These are phyloP conservation scores for Dendrolimus punctatus DNA, from an alignment of 1,140 invertebrate species.

Conservation along the genomic window DNA sequence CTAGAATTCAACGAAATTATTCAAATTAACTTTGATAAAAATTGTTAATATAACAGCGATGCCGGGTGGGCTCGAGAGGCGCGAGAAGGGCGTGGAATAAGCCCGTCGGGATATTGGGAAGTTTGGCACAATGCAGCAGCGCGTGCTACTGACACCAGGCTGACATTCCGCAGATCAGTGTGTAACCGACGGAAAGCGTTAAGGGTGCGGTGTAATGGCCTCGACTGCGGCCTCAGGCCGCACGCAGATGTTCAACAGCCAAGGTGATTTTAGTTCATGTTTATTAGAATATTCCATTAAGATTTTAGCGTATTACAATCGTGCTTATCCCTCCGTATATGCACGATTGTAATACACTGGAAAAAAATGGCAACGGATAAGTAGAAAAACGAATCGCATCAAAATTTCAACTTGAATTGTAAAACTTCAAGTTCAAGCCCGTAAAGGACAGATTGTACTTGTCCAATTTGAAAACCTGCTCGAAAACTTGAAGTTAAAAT, in stretches of 20 bases:
- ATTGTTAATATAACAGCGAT: constrained; percentile 21
- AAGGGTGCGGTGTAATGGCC: constrained; percentile 78
- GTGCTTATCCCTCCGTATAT: too few relatives aligned
- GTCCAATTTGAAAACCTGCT: too few relatives aligned
- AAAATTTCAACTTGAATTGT: too few relatives aligned
- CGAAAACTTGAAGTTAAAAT: too few relatives aligned
- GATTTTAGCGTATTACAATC: too few relatives aligned
- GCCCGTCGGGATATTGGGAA: constrained; percentile 60
- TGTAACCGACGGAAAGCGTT: constrained; percentile 78
- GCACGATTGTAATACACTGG: too few relatives aligned
- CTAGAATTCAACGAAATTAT: background rate
- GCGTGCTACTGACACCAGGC: constrained; percentile 67
- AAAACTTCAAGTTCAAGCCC: too few relatives aligned
- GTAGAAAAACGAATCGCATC: too few relatives aligned
- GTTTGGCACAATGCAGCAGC: constrained; percentile 58
- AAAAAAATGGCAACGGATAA: too few relatives aligned
- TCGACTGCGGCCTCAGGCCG: constrained; percentile 83
- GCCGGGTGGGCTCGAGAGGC: constrained; percentile 52
- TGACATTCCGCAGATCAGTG: constrained; percentile 77
- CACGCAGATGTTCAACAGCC: constrained; percentile 76
- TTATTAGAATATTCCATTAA: too few relatives aligned
- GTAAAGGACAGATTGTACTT: too few relatives aligned
- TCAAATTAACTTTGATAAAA: background rate
- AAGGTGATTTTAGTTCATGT: constrained; percentile 69
- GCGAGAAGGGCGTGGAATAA: constrained; percentile 46